Conservation (phyloP, 2,797 vertebrate genomes). For the Dermochelys coriacea region DNA sequence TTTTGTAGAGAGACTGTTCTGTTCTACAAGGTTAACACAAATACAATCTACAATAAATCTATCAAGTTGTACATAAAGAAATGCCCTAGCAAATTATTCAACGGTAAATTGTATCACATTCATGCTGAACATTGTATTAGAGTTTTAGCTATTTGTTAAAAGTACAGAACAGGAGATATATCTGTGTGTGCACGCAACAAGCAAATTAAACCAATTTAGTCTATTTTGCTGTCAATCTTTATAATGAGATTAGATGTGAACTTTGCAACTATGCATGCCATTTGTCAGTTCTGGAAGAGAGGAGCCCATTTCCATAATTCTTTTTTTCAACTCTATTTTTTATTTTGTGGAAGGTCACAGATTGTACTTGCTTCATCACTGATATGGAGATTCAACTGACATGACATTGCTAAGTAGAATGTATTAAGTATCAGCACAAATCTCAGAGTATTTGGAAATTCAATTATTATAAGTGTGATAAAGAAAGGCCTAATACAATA, state of each 20-base stretch:
- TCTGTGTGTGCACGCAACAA: background rate
- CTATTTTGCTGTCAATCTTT: background rate
- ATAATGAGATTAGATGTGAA: background rate
- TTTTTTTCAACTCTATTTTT: background rate
- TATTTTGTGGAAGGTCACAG: background rate
- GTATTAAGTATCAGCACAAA: background rate
- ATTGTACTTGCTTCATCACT: background rate
- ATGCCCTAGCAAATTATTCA: background rate
- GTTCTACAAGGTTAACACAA: background rate
- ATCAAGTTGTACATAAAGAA: background rate
- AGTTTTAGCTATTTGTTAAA: background rate
- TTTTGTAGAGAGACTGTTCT: background rate
- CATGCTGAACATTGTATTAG: background rate
- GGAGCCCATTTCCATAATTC: background rate
- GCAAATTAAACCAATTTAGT: background rate
- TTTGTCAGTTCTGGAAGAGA: background rate
- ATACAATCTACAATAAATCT: background rate
- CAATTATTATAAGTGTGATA: background rate
- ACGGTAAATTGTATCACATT: fast-evolving
- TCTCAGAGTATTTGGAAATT: background rate
- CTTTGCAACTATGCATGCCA: fast-evolving
- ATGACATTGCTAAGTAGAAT: background rate
- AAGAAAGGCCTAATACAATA: background rate
- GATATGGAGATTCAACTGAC: background rate
- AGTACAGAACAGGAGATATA: background rate